Base-by-base conservation (phyloP, 2,888 invertebrate species). In the Tetranychus piercei region DNA sequence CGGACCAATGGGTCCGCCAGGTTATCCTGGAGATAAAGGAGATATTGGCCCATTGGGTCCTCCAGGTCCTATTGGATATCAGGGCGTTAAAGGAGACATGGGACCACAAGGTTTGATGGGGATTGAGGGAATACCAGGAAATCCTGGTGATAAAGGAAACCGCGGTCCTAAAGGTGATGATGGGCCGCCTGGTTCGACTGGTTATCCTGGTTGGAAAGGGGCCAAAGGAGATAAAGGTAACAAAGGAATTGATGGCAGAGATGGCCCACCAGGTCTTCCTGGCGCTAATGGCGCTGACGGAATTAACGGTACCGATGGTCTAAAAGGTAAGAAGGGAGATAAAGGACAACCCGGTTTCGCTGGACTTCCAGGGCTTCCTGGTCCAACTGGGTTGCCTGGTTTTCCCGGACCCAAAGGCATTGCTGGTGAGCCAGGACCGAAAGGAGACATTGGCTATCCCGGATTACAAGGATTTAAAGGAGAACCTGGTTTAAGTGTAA, bases 401-500 rank as follows among this genome's bases (percentile, higher is more conserved):
- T 66, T 72, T 1, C 76, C 78, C 67, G 79, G 79, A 18, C 76
- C 75, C 18, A 73, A 75, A n/a, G 79, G 79, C 20, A 75, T 89
- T 9, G 89, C 90, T 1, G 91, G 91, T 0, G 84, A 86, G 4
- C 81, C 86, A 6, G 91, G 91, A 0, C 86, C 88, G 8, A 78
- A 76, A 66, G 78, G 78, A 45, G 77, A 78, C 72, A 22, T 22
- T 20, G 73, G 73, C 1, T 20, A 22, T n/a, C 76, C 75, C 44
- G 77, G 0, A 85, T 22, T 44, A 11, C 76, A 75, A 34, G 76
- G 76, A 11, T 18, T 34, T 20, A 78, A 77, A 74, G 77, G 76
- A 15, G 55, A 71, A 22, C 69, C 22, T 23, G 23, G 20, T 44
- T n/a, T 15, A 11, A 4, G 34, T 43, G 7, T 34, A 90, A 73